phyloP scores from a whole-genome alignment of 2,888 invertebrate genomes.

The Xylocampa areola region DNA sequence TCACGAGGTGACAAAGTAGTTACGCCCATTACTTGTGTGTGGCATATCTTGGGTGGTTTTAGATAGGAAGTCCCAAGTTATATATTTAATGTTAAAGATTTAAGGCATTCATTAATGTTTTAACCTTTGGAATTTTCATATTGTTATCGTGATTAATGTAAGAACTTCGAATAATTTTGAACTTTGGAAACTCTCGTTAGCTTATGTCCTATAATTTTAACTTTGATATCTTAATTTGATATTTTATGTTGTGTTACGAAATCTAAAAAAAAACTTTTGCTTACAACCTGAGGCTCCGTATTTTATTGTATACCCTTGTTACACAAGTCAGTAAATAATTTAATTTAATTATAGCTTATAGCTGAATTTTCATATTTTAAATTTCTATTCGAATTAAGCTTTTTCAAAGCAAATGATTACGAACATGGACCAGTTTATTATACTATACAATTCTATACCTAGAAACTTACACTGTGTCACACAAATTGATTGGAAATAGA shows the following conservation, averaged over 20 bases:
- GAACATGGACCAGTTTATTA: too few species aligned
- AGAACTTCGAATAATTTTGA: conserved; percentile 50
- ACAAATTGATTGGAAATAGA: conserved; percentile 6
- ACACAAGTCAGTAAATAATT: too few species aligned
- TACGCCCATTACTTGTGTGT: conserved; percentile 86
- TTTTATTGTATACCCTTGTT: too few species aligned
- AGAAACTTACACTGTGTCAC: neutral
- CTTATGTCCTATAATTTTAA: conserved; percentile 44
- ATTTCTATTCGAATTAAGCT: too few species aligned
- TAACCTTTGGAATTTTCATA: conserved; percentile 30
- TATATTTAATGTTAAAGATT: conserved; percentile 13
- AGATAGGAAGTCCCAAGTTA: conserved; percentile 29
- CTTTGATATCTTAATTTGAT: conserved; percentile 34
- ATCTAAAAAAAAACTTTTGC: neutral
- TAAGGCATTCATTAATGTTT: conserved; percentile 29
- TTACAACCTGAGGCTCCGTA: too few species aligned
- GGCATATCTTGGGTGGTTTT: conserved; percentile 84
- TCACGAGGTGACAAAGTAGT: conserved; percentile 84
- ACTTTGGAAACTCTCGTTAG: conserved; percentile 63
- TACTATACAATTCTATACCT: too few species aligned
- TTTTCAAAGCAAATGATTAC: too few species aligned
- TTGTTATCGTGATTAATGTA: conserved; percentile 60
- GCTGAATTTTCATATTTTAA: too few species aligned
- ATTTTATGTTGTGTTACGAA: neutral
- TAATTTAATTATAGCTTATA: too few species aligned